These are phyloP conservation scores for Ondatra zibethicus DNA, from an alignment of 2,113 vertebrate genomes.

Conservation along the genomic window DNA sequence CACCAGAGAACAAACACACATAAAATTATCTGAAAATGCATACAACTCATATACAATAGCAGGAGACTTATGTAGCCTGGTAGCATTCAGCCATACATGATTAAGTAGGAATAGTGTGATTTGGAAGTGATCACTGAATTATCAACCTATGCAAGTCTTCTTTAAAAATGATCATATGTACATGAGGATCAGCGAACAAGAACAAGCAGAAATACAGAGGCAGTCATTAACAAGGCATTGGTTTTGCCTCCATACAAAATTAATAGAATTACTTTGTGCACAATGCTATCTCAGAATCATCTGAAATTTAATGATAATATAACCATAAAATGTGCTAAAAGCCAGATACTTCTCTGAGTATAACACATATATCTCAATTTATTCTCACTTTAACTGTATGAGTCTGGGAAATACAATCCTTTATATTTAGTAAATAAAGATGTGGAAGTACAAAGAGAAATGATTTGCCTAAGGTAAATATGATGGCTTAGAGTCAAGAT, in stretches of 20 bases:
- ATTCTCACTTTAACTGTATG: background rate
- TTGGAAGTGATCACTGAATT: slow-evolving; percentile 24
- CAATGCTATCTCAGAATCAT: background rate
- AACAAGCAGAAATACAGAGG: background rate
- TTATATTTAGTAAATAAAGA: background rate
- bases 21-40: background rate
- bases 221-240: background rate
- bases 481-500: background rate
- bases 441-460: background rate
- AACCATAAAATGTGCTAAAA: background rate
- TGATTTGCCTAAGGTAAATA: background rate
- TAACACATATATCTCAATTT: background rate
- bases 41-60: background rate
- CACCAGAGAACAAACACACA: background rate
- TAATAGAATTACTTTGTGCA: background rate
- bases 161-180: background rate
- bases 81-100: background rate
- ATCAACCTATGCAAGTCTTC: background rate
- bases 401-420: background rate
- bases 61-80: slow-evolving; percentile 14
- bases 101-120: background rate
- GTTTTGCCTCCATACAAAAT: background rate
- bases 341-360: background rate
- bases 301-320: background rate
- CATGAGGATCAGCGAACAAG: background rate